Conservation (phyloP, 2,113 vertebrate species). For the Elaphurus davidianus region DNA sequence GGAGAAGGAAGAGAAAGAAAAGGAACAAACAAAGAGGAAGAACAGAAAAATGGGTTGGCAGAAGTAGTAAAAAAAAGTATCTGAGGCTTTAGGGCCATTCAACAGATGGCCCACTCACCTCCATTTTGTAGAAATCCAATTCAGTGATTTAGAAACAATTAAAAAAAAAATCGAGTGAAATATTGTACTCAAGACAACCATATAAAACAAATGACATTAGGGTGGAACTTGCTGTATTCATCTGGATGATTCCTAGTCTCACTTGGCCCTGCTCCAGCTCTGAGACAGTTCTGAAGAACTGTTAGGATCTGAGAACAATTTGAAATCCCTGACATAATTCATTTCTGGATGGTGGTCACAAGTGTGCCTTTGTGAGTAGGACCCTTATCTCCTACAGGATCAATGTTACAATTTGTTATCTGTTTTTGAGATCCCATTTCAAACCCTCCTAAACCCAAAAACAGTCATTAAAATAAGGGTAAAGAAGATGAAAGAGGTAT, state of each 20-base stretch:
- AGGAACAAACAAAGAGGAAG: not conserved
- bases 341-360: not conserved
- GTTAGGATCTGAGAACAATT: not conserved
- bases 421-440: not conserved
- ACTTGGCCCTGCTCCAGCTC: not conserved
- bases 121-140: not conserved
- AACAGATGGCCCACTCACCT: not conserved
- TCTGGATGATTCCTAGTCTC: no score
- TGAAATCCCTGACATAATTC: not conserved
- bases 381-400: not conserved
- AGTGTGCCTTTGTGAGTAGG: not conserved
- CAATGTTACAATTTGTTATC: not conserved
- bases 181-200: not conserved
- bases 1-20: not conserved
- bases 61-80: not conserved
- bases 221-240: not conserved
- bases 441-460: not conserved
- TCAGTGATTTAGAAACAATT: not conserved
- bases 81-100: not conserved
- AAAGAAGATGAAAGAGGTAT: not conserved
- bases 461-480: not conserved
- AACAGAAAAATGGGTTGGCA: not conserved
- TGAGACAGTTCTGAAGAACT: not conserved
- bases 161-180: not conserved
- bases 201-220: not conserved